A percentile compares a stretch with the other conserved stretches of the same genome.
Conservation (phyloP, 2,888 invertebrate genomes). For the Pseudococcus longispinus region DNA sequence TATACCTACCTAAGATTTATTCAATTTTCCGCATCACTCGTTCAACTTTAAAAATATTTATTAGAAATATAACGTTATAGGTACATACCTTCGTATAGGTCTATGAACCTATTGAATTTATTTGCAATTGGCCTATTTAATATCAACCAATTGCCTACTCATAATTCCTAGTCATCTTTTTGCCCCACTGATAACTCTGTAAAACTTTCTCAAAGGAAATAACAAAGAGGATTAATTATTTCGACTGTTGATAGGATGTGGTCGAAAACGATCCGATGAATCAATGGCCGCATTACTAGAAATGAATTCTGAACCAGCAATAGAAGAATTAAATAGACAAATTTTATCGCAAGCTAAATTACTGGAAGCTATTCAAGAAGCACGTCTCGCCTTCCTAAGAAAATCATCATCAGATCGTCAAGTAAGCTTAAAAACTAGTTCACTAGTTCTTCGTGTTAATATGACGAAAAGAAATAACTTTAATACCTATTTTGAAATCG, state of each 20-base stretch:
- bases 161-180: too few species aligned
- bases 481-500: background rate
- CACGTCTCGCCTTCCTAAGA: slow-evolving; percentile 73
- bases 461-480: background rate
- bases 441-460: background rate
- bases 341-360: slow-evolving; percentile 80
- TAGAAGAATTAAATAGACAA: slow-evolving; percentile 78
- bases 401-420: slow-evolving; percentile 57
- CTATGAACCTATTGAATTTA: background rate
- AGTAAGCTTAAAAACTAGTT: slow-evolving; percentile 36
- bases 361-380: slow-evolving; percentile 82
- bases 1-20: background rate
- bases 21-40: background rate
- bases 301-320: slow-evolving; percentile 73
- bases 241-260: slow-evolving; percentile 70
- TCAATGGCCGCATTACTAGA: slow-evolving; percentile 73
- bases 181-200: too few species aligned
- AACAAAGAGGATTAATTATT: background rate
- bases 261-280: slow-evolving; percentile 75
- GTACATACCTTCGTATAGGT: background rate
- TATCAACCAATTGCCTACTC: too few species aligned
- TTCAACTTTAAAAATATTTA: background rate
- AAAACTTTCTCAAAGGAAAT: too few species aligned
- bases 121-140: too few species aligned
- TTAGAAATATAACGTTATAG: background rate